Percentiles rank a stretch among this genome's conserved stretches.
phyloP scores from a whole-genome alignment of 1,140 invertebrate genomes.

The Panagrolaimus sp. region DNA sequence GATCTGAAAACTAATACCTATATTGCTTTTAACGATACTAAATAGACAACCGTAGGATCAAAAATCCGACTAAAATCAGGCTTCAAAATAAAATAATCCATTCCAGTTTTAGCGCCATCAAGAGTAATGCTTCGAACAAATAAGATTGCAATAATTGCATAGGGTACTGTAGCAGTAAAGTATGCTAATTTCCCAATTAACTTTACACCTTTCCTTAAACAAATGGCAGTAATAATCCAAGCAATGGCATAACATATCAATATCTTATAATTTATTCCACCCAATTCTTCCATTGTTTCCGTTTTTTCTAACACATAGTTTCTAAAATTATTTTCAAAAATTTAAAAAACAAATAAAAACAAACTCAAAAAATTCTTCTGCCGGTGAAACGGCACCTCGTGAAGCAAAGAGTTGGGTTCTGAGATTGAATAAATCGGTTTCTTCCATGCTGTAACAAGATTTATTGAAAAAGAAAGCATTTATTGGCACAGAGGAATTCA shows the following conservation, averaged over 20 bases:
- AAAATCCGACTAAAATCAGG: slow-evolving; percentile 20
- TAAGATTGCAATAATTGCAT: slow-evolving; percentile 69
- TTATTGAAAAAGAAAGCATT: not conserved
- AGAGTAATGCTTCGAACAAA: slow-evolving; percentile 70
- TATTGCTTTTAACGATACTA: not conserved
- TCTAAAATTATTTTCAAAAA: no score
- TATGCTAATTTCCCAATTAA: slow-evolving; percentile 25
- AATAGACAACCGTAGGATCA: not conserved
- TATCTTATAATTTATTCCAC: slow-evolving; percentile 21
- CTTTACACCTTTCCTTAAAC: slow-evolving; percentile 23
- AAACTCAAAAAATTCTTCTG: no score
- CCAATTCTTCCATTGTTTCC: slow-evolving; percentile 18
- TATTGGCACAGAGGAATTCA: not conserved
- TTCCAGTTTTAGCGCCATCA: slow-evolving; percentile 70
- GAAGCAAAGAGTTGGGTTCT: no score
- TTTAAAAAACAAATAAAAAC: no score
- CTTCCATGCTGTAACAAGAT: not conserved
- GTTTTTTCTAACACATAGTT: not conserved
- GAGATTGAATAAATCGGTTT: not conserved
- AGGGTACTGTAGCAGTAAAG: slow-evolving; percentile 68
- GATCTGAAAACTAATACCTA: slow-evolving; percentile 41
- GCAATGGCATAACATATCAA: slow-evolving; percentile 8
- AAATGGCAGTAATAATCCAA: slow-evolving; percentile 15
- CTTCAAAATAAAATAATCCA: slow-evolving; percentile 63
- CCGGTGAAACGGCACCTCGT: no score